Conservation (phyloP, 2,113 vertebrate genomes). For the Lota lota region DNA sequence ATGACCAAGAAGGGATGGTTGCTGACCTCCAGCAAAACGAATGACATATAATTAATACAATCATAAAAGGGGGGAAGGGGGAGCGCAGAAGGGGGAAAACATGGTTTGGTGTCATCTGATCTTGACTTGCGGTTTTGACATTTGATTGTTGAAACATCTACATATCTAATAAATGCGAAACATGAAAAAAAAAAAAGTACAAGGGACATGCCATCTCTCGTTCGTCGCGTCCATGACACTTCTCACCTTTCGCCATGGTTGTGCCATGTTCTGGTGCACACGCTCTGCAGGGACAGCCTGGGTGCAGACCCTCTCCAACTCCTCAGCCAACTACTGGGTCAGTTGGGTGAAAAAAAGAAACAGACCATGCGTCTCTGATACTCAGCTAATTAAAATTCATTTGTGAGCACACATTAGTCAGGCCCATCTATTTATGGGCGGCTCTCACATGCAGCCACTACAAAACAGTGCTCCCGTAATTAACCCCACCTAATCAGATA, state of each 20-base stretch:
- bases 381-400: constrained; percentile 77
- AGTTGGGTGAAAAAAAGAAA: constrained; percentile 58
- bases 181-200: background rate
- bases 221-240: constrained; percentile 20
- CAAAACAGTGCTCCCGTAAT: constrained; percentile 78
- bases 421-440: constrained; percentile 75
- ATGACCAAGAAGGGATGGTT: constrained; percentile 76
- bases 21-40: constrained; percentile 78
- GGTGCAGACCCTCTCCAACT: constrained; percentile 45
- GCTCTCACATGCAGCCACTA: constrained; percentile 76
- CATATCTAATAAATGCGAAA: background rate
- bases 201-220: constrained; percentile 31
- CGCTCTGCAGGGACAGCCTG: constrained; percentile 40
- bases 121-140: constrained; percentile 56
- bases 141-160: constrained; percentile 50
- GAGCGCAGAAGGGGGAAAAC: constrained; percentile 49
- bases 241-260: constrained; percentile 35
- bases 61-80: constrained; percentile 54
- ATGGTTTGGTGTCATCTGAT: constrained; percentile 48
- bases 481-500: constrained; percentile 82
- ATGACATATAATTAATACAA: constrained; percentile 80
- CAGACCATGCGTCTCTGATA: constrained; percentile 62
- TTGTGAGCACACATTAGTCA: constrained; percentile 75
- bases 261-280: constrained; percentile 11
- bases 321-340: constrained; percentile 54